phyloP scores from a whole-genome alignment of 2,888 invertebrate species.

The Yponomeuta plumbellus region DNA sequence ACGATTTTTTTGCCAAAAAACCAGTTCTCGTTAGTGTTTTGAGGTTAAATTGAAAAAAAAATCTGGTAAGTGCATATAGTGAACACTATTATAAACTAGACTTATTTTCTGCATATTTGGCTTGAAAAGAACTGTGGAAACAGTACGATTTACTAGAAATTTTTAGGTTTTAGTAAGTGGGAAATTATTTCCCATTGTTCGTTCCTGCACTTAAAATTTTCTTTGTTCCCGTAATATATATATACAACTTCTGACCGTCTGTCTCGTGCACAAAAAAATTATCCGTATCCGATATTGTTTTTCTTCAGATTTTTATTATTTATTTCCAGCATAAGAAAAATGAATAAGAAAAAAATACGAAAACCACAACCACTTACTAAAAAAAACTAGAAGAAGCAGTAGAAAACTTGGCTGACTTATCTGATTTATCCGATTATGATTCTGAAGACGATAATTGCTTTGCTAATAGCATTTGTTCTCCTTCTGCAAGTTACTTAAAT shows the following conservation, averaged over 20 bases:
- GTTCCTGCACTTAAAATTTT: slow-evolving; percentile 9
- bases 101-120: slow-evolving; percentile 7
- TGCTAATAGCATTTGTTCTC: slow-evolving; percentile 23
- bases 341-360: slow-evolving; percentile 15
- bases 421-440: slow-evolving; percentile 15
- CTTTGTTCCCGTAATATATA: slow-evolving; percentile 1
- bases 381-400: slow-evolving; percentile 22
- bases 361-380: slow-evolving; percentile 14
- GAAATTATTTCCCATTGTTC: slow-evolving; percentile 12
- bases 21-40: slow-evolving; percentile 13
- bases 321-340: slow-evolving; percentile 18
- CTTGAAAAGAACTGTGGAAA: not conserved
- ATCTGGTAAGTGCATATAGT: slow-evolving; percentile 11
- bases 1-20: slow-evolving; percentile 18
- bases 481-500: slow-evolving; percentile 21
- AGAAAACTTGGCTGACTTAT: slow-evolving; percentile 21
- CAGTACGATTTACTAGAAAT: slow-evolving; percentile 1
- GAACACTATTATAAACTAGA: slow-evolving; percentile 12
- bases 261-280: not conserved
- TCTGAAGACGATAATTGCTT: slow-evolving; percentile 22
- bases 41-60: slow-evolving; percentile 1
- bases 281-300: slow-evolving; percentile 1
- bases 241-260: slow-evolving; percentile 6
- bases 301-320: slow-evolving; percentile 18
- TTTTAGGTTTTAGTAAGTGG: slow-evolving; percentile 12